Evolutionary conservation across 2,113 vertebrate genomes (phyloP).

Genomic region (Brachyhypopomus gauderio): DNA sequence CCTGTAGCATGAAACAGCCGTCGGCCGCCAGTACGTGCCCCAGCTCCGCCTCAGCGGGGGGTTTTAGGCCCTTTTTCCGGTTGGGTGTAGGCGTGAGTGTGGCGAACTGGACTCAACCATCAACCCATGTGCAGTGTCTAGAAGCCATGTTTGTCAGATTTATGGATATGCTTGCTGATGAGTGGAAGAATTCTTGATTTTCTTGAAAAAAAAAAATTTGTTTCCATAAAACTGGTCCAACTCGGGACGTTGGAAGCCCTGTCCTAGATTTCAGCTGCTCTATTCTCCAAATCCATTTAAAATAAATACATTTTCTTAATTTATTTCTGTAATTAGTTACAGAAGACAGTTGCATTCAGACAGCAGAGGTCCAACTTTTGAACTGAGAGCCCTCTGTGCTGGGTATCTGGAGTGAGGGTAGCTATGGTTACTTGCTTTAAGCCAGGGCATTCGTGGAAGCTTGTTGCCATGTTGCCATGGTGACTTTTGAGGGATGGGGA

Average conservation of each 20-base stretch:
- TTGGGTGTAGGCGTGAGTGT: neutral
- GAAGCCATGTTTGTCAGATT: neutral
- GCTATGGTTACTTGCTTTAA: slow-evolving; percentile 46
- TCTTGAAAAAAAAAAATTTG: neutral
- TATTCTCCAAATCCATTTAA: neutral
- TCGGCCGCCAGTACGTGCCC: slow-evolving; percentile 32
- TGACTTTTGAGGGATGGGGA: slow-evolving; percentile 35
- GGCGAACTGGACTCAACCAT: neutral
- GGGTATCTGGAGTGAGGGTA: slow-evolving; percentile 27
- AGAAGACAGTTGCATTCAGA: neutral
- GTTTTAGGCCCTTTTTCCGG: neutral
- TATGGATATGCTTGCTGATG: neutral
- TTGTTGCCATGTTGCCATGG: slow-evolving; percentile 61
- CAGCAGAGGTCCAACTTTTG: slow-evolving; percentile 45
- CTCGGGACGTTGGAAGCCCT: neutral
- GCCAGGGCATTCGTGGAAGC: neutral
- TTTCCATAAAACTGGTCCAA: neutral
- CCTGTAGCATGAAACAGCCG: slow-evolving; percentile 6
- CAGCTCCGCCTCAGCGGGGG: neutral
- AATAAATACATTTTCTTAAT: neutral
- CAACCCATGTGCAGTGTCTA: neutral
- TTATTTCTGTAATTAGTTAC: neutral
- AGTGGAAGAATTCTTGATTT: neutral
- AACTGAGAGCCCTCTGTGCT: slow-evolving; percentile 48
- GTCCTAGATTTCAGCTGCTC: neutral